Base-by-base conservation (phyloP, 2,113 vertebrate species). In the Megaptera novaeangliae region DNA sequence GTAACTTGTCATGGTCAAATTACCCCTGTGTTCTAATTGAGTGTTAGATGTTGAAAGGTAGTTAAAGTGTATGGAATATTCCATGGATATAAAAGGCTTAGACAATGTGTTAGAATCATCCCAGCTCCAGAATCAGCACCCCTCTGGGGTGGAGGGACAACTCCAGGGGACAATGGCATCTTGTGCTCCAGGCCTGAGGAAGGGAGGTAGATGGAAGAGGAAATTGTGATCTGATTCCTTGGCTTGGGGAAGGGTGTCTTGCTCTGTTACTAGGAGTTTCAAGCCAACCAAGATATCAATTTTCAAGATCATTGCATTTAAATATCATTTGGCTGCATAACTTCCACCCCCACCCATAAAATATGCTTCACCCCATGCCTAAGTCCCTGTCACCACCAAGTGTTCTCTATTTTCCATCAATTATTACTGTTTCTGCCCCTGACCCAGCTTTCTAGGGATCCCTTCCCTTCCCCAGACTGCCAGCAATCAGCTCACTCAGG, bases 221-320 rank as follows among this genome's bases (percentile, higher is more conserved):
- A 90, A 95, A 90, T 68, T 94, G 46, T 84, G 29, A 6, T 87
- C 44, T 91, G 59, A 96, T 46, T 34, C 59, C 82, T 95, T 66
- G 44, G 34, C 6, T 34, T 88, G n/a, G 6, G 31, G 46, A 80
- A 88, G 15, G 55, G 27, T 80, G 41, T 93, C 69, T 91, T 92
- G 34, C 41, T 88, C 55, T 92, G 66, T 71, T 88, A 27, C 63
- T 61, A 96, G 52, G 34, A 66, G 3, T 91, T 96, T 39, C 18
- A 80, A 88, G 68, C 88, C 82, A 94, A 83, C 57, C 21, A 96
- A 49, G 71, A 95, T 92, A 95, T 46, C 46, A 31, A 63, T 74
- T 93, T 92, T 55, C 31, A 88, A 88, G 44, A 88, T 94, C 27
- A 88, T 83, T 96, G 91, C 46, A 96, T 91, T 78, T 94, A 74